Conservation (phyloP, 2,888 invertebrate genomes). For the Desoria tigrina region DNA sequence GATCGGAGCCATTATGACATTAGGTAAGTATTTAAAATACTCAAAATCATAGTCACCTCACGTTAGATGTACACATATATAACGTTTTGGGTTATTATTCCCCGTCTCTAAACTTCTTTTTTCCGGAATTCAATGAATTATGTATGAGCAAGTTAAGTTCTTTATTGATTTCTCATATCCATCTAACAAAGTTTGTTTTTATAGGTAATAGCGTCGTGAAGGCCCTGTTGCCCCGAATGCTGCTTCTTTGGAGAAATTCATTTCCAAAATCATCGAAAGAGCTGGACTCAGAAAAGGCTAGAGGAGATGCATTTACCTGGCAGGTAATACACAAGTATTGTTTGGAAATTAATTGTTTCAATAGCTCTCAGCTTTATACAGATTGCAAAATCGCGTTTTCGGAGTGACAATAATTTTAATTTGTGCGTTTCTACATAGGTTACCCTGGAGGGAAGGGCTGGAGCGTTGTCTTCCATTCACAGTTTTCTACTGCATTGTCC, state of each 20-base stretch:
- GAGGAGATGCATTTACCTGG: conserved; percentile 99
- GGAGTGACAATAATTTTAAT: not conserved
- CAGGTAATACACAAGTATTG: conserved; percentile 64
- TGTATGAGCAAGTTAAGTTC: too few species aligned
- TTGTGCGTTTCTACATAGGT: too few species aligned
- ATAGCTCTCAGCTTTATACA: not conserved
- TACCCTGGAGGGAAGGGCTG: conserved; percentile 92
- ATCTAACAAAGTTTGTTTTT: too few species aligned
- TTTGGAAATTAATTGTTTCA: not conserved
- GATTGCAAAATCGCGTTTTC: too few species aligned
- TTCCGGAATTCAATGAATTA: too few species aligned
- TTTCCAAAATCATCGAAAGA: conserved; percentile 96
- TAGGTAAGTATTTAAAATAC: too few species aligned
- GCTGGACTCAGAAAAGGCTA: conserved; percentile 91
- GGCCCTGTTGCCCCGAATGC: conserved; percentile 87
- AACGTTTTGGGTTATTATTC: too few species aligned
- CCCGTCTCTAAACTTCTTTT: too few species aligned
- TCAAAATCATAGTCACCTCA: too few species aligned
- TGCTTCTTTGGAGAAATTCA: conserved; percentile 94
- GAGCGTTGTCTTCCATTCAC: conserved; percentile 92
- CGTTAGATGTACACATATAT: too few species aligned
- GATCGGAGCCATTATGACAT: conserved; percentile 93
- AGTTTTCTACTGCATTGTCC: conserved; percentile 89
- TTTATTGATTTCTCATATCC: too few species aligned
- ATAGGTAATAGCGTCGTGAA: conserved; percentile 72